Evolutionary conservation across 2,113 vertebrate species (phyloP).

Genomic region (Hemibagrus wyckioides): DNA sequence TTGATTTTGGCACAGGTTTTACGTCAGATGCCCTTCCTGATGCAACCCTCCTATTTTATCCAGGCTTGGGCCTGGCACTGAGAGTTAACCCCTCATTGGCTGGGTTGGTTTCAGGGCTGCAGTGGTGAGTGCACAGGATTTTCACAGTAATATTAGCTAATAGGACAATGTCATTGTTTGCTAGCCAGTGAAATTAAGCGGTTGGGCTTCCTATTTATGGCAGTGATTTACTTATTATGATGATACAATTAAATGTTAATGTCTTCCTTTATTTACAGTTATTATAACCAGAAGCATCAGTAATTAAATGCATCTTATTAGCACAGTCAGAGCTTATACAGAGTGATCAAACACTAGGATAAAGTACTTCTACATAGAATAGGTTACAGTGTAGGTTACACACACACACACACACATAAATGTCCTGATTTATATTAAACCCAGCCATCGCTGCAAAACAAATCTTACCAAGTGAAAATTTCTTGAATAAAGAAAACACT

Average conservation of each 20-base stretch:
- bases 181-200: neutral
- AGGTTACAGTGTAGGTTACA: neutral
- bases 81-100: too few species aligned
- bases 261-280: neutral
- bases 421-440: neutral
- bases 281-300: neutral
- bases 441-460: neutral
- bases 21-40: too few species aligned
- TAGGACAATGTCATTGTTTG: neutral
- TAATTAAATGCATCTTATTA: neutral
- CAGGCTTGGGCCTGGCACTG: too few species aligned
- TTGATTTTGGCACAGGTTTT: too few species aligned
- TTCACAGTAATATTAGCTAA: neutral
- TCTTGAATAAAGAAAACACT: neutral
- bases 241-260: neutral
- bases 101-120: too few species aligned
- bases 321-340: neutral
- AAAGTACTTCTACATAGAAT: neutral
- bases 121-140: too few species aligned
- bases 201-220: neutral
- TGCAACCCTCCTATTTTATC: too few species aligned
- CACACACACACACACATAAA: neutral
- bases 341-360: neutral
- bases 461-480: too few species aligned
- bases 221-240: neutral